Conservation (phyloP, 2,888 invertebrate species). For the Leptopilina myrica region DNA sequence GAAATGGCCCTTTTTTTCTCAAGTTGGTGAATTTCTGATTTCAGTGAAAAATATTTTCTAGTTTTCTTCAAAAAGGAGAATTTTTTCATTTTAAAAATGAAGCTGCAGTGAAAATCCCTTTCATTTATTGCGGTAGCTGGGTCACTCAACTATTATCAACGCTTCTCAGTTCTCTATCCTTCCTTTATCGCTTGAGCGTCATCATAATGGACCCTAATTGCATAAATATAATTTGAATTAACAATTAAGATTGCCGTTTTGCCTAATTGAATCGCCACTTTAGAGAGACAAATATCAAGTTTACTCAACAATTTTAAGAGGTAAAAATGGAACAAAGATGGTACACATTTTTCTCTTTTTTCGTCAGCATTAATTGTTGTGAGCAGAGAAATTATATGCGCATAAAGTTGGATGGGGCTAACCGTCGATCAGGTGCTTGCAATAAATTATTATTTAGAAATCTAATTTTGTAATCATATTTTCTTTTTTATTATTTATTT, state of each 20-base stretch:
- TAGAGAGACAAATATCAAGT: slow-evolving; percentile 1
- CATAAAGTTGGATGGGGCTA: neutral
- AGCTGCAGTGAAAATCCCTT: neutral
- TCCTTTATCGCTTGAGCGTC: slow-evolving; percentile 64
- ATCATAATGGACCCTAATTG: slow-evolving; percentile 73
- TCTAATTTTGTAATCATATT: too few relatives aligned
- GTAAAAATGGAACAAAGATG: slow-evolving; percentile 44
- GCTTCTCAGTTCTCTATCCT: slow-evolving; percentile 58
- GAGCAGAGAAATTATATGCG: slow-evolving; percentile 68
- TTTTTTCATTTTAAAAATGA: neutral
- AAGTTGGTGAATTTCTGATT: slow-evolving; percentile 15
- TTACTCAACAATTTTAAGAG: neutral
- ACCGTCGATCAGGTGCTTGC: too few relatives aligned
- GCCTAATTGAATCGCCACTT: slow-evolving; percentile 73
- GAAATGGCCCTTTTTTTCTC: slow-evolving; percentile 7
- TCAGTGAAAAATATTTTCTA: neutral
- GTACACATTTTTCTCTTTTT: slow-evolving; percentile 53
- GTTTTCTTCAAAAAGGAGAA: neutral
- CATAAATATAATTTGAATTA: slow-evolving; percentile 75
- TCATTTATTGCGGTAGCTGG: neutral
- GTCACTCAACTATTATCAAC: neutral
- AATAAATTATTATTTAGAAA: too few relatives aligned
- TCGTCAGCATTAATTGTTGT: slow-evolving; percentile 59
- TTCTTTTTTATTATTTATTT: too few relatives aligned
- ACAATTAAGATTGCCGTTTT: slow-evolving; percentile 71